These are phyloP conservation scores for Leptopilina syphax DNA, from an alignment of 2,888 invertebrate species.

Conservation along the genomic window DNA sequence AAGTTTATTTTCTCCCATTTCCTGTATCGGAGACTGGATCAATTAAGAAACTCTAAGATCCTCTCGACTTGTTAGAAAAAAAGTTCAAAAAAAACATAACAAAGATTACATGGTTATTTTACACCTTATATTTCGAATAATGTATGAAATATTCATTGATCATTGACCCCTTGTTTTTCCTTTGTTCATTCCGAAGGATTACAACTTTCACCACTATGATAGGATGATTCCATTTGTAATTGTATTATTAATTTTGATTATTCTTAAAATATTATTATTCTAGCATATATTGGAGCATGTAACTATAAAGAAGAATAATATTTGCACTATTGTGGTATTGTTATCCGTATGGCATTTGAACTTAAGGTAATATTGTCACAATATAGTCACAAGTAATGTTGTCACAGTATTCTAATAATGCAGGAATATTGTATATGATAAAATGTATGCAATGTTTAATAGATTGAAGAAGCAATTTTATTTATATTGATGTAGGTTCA, in stretches of 20 bases:
- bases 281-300: too few relatives aligned
- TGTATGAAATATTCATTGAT: background rate
- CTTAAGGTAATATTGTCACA: too few relatives aligned
- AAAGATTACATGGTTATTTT: background rate
- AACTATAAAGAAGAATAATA: too few relatives aligned
- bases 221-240: too few relatives aligned
- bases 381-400: too few relatives aligned
- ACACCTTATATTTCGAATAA: background rate
- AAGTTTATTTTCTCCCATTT: slow-evolving; percentile 22
- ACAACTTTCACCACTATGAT: background rate
- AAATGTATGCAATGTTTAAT: background rate
- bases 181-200: background rate
- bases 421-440: too few relatives aligned
- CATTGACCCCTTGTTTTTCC: background rate
- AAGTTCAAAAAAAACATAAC: background rate
- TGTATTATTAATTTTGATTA: too few relatives aligned
- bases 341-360: too few relatives aligned
- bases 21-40: slow-evolving; percentile 12
- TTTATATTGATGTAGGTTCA: too few relatives aligned
- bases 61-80: background rate
- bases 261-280: too few relatives aligned
- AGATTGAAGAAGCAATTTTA: background rate
- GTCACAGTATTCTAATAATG: too few relatives aligned
- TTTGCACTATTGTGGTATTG: too few relatives aligned
- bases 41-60: background rate